phyloP scores from a whole-genome alignment of 2,797 vertebrate species.

The Spinibarbus caldwelli region DNA sequence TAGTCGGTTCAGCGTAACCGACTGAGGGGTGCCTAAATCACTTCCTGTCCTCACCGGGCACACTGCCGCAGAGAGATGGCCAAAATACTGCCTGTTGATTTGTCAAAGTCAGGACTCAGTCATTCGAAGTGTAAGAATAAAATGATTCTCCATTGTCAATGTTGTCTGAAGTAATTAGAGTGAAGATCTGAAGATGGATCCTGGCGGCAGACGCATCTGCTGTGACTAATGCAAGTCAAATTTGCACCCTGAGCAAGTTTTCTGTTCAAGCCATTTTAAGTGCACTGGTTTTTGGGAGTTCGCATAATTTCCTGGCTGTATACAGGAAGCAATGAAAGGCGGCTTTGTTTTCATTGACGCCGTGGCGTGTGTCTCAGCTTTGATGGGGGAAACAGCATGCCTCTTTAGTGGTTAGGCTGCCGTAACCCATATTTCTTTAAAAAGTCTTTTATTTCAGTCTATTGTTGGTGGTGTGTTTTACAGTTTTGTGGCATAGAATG shows the following conservation, averaged over 20 bases:
- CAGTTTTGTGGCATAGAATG: background rate
- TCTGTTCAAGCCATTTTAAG: conserved; percentile 25
- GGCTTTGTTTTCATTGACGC: conserved; percentile 41
- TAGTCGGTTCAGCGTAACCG: conserved; percentile 64
- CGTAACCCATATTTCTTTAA: conserved; percentile 26
- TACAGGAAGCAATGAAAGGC: conserved; percentile 48
- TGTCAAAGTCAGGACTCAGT: conserved; percentile 23
- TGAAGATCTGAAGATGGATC: conserved; percentile 37
- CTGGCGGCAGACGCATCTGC: conserved; percentile 13
- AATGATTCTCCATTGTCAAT: conserved; percentile 14
- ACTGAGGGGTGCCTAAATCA: conserved; percentile 59
- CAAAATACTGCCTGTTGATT: conserved; percentile 55
- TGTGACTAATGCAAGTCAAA: conserved; percentile 54
- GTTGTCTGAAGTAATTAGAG: conserved; percentile 37
- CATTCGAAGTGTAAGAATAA: background rate
- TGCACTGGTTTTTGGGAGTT: conserved; percentile 34
- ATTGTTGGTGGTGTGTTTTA: conserved; percentile 30
- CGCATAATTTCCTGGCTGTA: conserved; percentile 14
- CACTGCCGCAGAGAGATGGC: background rate
- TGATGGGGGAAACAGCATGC: background rate
- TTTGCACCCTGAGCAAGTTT: conserved; percentile 29
- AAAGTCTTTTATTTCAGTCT: conserved; percentile 35
- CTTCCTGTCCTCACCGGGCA: conserved; percentile 29
- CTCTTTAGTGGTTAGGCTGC: background rate
- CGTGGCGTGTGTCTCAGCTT: conserved; percentile 9